phyloP scores from a whole-genome alignment of 2,888 invertebrate genomes.

The Cyaniris semiargus region DNA sequence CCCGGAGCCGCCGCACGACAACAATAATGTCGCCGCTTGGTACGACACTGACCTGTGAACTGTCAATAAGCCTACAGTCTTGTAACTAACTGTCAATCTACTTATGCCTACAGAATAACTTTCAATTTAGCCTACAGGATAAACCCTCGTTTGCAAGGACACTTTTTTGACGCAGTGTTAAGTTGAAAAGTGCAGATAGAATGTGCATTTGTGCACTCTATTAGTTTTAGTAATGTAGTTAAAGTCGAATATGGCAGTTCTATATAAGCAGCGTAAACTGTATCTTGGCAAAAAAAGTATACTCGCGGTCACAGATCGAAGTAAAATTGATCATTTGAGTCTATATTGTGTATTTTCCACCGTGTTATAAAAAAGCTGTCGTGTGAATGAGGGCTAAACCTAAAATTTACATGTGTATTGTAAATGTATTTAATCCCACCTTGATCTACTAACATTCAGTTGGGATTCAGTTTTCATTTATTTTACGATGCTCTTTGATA shows the following conservation, averaged over 20 bases:
- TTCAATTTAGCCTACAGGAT: too few species aligned
- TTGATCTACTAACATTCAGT: not conserved
- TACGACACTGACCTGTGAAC: slow-evolving; percentile 96
- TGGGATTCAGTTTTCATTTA: not conserved
- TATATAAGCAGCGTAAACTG: too few species aligned
- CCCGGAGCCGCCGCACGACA: slow-evolving; percentile 91
- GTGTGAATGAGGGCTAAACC: not conserved
- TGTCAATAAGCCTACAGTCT: not conserved
- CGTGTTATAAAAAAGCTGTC: not conserved
- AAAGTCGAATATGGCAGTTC: too few species aligned
- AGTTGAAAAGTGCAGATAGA: too few species aligned
- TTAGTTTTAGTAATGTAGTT: too few species aligned
- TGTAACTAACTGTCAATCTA: not conserved
- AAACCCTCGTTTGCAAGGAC: not conserved
- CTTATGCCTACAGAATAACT: not conserved
- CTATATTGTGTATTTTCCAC: too few species aligned
- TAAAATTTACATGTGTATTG: not conserved
- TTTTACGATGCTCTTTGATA: not conserved
- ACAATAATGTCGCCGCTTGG: slow-evolving; percentile 97
- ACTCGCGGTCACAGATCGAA: too few species aligned
- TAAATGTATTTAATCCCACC: not conserved
- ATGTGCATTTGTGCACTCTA: too few species aligned
- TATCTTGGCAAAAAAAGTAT: too few species aligned
- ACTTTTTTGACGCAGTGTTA: not conserved
- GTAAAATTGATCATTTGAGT: too few species aligned